Evolutionary conservation across 2,113 vertebrate genomes (phyloP).

Genomic region (Girardinichthys multiradiatus): DNA sequence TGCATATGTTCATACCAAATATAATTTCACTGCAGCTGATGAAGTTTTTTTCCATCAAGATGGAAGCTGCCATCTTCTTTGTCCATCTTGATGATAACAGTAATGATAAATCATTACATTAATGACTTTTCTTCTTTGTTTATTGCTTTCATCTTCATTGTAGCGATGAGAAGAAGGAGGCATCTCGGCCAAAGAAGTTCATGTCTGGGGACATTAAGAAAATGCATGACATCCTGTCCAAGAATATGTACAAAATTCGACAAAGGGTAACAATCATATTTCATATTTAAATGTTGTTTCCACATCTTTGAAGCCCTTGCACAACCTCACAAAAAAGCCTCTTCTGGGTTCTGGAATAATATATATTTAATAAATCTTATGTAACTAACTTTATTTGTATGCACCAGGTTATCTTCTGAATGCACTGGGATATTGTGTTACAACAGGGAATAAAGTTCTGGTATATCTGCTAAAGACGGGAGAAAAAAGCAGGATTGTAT

Average conservation of each 20-base stretch:
- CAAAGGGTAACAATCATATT: conserved; percentile 78
- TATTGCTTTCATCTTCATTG: not conserved
- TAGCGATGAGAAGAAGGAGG: conserved; percentile 77
- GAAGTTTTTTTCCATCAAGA: conserved; percentile 23
- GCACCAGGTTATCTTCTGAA: too few relatives aligned
- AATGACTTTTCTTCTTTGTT: not conserved
- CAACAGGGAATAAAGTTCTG: too few relatives aligned
- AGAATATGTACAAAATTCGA: conserved; percentile 94
- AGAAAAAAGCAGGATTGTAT: too few relatives aligned
- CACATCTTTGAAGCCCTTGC: not conserved
- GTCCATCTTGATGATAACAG: not conserved
- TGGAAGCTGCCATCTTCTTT: not conserved
- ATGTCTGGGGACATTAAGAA: conserved; percentile 85
- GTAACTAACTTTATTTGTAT: not conserved
- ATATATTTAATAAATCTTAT: not conserved
- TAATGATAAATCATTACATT: conserved; percentile 14
- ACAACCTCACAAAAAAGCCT: not conserved
- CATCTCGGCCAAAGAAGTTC: conserved; percentile 81
- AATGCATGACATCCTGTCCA: conserved; percentile 89
- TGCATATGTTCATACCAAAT: conserved; percentile 16
- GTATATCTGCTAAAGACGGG: too few relatives aligned
- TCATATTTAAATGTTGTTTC: not conserved
- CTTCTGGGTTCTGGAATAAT: not conserved
- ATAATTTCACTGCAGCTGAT: conserved; percentile 32
- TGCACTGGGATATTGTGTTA: too few relatives aligned